Evolutionary conservation across 2,888 invertebrate genomes (phyloP), one percentile per base, ranked within the genome.

Genomic region (Leucania comma): DNA sequence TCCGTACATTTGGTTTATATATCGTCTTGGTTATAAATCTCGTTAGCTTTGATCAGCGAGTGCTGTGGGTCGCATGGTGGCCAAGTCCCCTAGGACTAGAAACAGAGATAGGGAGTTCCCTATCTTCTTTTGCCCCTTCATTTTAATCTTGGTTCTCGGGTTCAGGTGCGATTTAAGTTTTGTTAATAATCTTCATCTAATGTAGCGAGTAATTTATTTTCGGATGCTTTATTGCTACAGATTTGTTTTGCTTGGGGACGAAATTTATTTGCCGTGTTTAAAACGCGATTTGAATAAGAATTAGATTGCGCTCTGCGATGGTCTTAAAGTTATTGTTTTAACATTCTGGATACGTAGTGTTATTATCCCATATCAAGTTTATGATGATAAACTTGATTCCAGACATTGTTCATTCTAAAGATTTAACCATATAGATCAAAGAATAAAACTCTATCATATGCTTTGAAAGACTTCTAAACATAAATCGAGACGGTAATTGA

Each of bases 1-100:
- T 90, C 91, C 93, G 90, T 90, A 87, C 90, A 87, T 91, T 92
- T 90, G 92, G 91, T 92, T 93, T 90, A 89, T 89, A 87, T 89
- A 89, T 85, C 87, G 86, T 81, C 69, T 82, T 74, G 78, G 86
- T 85, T 85, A 89, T 94, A 93, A 93, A 94, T 91, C 90, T 84
- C 79, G 57, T 71, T 82, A 80, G 85, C 90, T 91, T 91, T 91
- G 91, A 91, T 91, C 90, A 83, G 60, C 57, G 63, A 46, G 35
- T 57, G 22, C 29, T 64, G 6, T 50, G 69, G 68, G 58, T 22
- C 67, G 60, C 48, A 29, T 38, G 29, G 60, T 72, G 65, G 73
- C 75, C 67, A 57, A 67, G 64, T 80, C 82, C 74, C 75, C 10
- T n/a, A 77, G 72, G 82, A 81, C 76, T 66, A 68, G 69, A 70